Evolutionary conservation across 2,797 vertebrate species (phyloP), one percentile per base, ranked within the genome.

Genomic region (Malurus splendens): DNA sequence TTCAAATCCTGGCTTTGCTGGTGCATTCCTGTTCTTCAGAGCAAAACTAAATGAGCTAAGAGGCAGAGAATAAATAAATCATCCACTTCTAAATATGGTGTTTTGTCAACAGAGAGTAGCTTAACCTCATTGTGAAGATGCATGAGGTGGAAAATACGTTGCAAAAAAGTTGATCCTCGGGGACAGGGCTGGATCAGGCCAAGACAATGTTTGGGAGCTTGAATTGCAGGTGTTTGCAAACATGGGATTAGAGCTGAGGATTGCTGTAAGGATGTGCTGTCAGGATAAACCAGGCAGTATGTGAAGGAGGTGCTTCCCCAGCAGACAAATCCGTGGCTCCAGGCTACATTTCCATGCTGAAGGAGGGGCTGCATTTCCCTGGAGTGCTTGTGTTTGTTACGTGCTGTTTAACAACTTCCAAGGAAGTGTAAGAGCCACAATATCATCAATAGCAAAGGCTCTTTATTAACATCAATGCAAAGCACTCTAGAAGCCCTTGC

Each of bases 161-260:
- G 24, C 11, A 30, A 10, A 48, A 47, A n/a, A 30, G 9, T 14
- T 55, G 25, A 36, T 78, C 50, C 60, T 59, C 36, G 30, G 8
- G 39, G 19, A 61, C 57, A 22, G 19, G n/a, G 38, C 77, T 84
- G 61, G 82, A 55, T 78, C 38, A 81, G 65, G 79, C 5, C 30
- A 62, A 79, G 56, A 70, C 23, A 73, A 2, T 39, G 57, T 36
- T 92, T 41, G 65, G 50, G 86, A 55, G 14, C 39, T 87, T 54
- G 59, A 86, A 84, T 84, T 93, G 18, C 90, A 92, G 82, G 54
- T 78, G 91, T 84, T 90, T 88, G 93, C 56, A 88, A 68, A 78
- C 45, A 73, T 4, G 38, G 64, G 74, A 77, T 89, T 79, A 39
- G 28, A 85, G 74, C 60, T 74, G 2, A 76, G 67, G 33, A 1